These are phyloP conservation scores for Cynopterus sphinx DNA, from an alignment of 2,797 vertebrate species.

Conservation along the genomic window DNA sequence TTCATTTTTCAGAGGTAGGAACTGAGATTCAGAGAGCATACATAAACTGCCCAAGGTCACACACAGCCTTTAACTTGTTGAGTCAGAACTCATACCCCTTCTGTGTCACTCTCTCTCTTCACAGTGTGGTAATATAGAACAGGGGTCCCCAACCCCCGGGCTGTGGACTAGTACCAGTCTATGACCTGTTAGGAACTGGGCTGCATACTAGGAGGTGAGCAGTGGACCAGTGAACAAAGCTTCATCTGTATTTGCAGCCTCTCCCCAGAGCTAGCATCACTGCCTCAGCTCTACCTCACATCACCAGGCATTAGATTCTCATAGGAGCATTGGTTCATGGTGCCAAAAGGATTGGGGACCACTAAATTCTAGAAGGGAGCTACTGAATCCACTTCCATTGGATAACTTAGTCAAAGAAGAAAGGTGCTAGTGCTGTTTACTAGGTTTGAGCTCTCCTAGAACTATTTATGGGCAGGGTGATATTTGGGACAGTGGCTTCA, in stretches of 20 bases:
- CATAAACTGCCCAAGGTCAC: neutral
- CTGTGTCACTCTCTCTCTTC: neutral
- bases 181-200: too few species aligned
- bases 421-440: neutral
- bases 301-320: too few species aligned
- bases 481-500: neutral
- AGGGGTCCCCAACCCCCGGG: neutral
- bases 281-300: too few species aligned
- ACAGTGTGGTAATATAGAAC: neutral
- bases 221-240: too few species aligned
- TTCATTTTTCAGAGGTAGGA: neutral
- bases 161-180: too few species aligned
- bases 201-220: too few species aligned
- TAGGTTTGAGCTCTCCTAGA: neutral
- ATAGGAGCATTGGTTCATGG: too few species aligned
- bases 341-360: too few species aligned
- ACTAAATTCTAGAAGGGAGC: neutral
- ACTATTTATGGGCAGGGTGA: neutral
- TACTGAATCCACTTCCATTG: neutral
- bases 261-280: too few species aligned
- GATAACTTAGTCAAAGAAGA: neutral
- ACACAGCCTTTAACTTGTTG: neutral
- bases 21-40: constrained; percentile 19
- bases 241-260: too few species aligned
- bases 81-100: neutral